Percentiles rank a stretch among this genome's conserved stretches.
Conservation (phyloP, 2,113 vertebrate species). For the Rhea americana region DNA sequence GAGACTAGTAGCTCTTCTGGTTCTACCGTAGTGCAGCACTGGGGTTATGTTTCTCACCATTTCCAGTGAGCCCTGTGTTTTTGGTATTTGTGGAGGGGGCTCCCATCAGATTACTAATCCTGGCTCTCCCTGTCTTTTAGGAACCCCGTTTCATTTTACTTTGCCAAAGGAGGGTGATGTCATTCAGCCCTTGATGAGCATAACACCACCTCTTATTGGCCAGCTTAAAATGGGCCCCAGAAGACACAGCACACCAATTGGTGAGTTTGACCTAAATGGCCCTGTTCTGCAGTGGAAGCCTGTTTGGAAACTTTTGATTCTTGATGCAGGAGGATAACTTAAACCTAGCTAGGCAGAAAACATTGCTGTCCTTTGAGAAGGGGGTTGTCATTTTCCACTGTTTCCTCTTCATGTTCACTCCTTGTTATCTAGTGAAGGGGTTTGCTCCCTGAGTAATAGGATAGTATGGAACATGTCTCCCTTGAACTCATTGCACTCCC, state of each 20-base stretch:
- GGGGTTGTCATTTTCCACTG: background rate
- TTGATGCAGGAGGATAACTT: background rate
- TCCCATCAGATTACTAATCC: background rate
- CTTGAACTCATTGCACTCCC: background rate
- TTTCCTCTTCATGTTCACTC: background rate
- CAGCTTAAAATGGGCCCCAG: conserved; percentile 90
- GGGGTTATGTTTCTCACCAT: background rate
- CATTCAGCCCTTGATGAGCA: conserved; percentile 81
- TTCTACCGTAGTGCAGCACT: background rate
- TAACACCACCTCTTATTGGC: conserved; percentile 85
- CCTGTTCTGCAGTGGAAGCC: background rate
- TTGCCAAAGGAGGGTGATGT: conserved; percentile 89
- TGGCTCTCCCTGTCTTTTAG: conserved; percentile 65
- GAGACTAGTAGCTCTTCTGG: background rate
- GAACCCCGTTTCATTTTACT: conserved; percentile 87
- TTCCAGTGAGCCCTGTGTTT: background rate
- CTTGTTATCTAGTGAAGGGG: background rate
- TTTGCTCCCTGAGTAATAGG: background rate
- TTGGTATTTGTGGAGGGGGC: background rate
- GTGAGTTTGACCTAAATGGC: conserved; percentile 74
- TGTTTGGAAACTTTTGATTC: background rate
- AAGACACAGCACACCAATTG: conserved; percentile 97
- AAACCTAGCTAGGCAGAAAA: background rate
- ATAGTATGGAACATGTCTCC: background rate
- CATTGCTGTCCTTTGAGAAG: rapidly evolving